Base-by-base conservation (phyloP, 2,888 invertebrate genomes). In the Xylota segnis region DNA sequence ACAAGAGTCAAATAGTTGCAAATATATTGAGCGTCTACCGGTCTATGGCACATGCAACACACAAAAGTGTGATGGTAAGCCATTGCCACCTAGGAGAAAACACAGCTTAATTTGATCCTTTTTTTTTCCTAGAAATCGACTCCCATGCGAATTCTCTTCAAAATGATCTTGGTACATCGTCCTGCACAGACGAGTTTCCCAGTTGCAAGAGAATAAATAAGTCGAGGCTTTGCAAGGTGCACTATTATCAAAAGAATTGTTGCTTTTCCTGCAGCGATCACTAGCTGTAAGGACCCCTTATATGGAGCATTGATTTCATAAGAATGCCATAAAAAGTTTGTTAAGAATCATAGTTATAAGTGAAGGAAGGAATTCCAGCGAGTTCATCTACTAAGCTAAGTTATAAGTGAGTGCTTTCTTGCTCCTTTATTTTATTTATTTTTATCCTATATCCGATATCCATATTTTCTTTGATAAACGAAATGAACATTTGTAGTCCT, bases 201-300 rank as follows among this genome's bases (percentile, higher is more conserved):
- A 96, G 96, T 92, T 98, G 97, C 91, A 94, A 94, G 81, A 92
- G 97, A 88, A 97, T 97, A 16, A 96, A 96, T 54, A 97, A 97
- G 90, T 96, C 96, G 50, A 94, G 96, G 58, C 94, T 97, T 23
- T 98, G 98, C 91, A 95, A 95, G 90, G 96, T 96, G 90, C 95
- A 95, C 75, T 97, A 96, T 93, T 98, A 97, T 93, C 95, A 95
- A 75, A 94, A 94, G 88, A 95, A 95, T 89, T 98, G 98, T 92
- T 98, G 98, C 92, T 94, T 93, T 56, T 95, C 96, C 75, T 96
- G 96, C 61, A 82, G 87, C 56, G 88, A 88, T 29, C 87, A 83
- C 50, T 79, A 88, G 18, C n/a, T 23, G 14, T 75, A 75, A 32
- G 16, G 6, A 23, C 14, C 61, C 45, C 32, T 14, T 16, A 45